Conservation (phyloP, 2,888 invertebrate species). For the Tubulanus polymorphus region DNA sequence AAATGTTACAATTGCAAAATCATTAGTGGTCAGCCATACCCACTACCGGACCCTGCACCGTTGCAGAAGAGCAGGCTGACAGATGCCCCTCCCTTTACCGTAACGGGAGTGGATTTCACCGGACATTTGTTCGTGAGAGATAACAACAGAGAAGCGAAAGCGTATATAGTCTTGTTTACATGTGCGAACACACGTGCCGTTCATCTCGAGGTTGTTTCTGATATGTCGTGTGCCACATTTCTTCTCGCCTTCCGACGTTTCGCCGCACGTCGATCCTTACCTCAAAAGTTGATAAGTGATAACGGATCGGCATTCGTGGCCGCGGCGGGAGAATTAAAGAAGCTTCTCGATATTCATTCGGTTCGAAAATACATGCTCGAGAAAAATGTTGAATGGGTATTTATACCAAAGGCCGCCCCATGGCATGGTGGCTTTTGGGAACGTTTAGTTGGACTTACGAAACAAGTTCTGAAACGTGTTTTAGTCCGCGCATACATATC, state of each 20-base stretch:
- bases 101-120: neutral
- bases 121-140: neutral
- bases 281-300: constrained; percentile 3
- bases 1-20: neutral
- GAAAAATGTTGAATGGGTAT: constrained; percentile 7
- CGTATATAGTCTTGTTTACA: neutral
- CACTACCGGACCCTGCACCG: neutral
- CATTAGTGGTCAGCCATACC: neutral
- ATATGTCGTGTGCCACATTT: constrained; percentile 5
- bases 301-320: constrained; percentile 6
- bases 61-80: neutral
- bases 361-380: neutral
- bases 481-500: constrained; percentile 1
- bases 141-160: neutral
- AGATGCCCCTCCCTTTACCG: neutral
- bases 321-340: neutral
- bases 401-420: constrained; percentile 6
- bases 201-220: constrained; percentile 5
- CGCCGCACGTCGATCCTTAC: neutral
- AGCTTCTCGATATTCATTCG: neutral
- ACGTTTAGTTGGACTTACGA: constrained; percentile 5
- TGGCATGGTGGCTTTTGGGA: constrained; percentile 13
- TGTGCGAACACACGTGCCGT: neutral
- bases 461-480: constrained; percentile 4
- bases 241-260: constrained; percentile 6